Evolutionary conservation across 2,888 invertebrate species (phyloP), one percentile per base, ranked within the genome.

Genomic region (Nomada goodeniana): DNA sequence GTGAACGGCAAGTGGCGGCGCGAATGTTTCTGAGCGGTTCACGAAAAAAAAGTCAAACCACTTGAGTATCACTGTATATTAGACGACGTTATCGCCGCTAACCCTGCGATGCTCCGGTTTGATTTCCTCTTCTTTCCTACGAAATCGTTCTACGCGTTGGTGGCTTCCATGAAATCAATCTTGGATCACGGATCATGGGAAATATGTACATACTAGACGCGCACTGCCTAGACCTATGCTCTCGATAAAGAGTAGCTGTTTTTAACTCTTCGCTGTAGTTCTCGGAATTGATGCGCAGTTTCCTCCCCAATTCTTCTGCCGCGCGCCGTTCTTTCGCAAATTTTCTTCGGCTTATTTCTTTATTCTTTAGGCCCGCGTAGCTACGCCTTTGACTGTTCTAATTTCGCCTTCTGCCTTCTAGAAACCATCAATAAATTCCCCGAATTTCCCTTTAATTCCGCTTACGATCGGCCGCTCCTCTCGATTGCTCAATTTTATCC

Each of bases 91-190:
- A 88, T 88, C 88, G 29, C 53, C 0, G 52, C 57, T 84, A 82
- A 85, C 82, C 80, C 76, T 65, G 73, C 70, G 85, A 88, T 83
- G 85, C 68, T 88, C 88, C 69, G 82, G 20, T 88, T 88, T 80
- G 83, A 86, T 88, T 80, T 64, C 52, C 55, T 23, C 26, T 60
- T 47, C 55, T 2, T 61, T 52, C 55, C 71, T 50, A 13, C 29
- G 61, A 55, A 59, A 20, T 20, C 64, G n/a, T 68, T 44, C 36
- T 42, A 44, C 44, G 74, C 53, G 57, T 47, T 67, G 47, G 13
- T 4, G 55, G 69, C 50, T 70, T 77, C 65, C 44, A 55, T 57
- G 70, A 79, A 60, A 80, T 87, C 82, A 68, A 36, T 47, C 57
- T 61, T 55, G 36, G 36, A 36, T 36, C 36, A 36, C 71, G 73